These are phyloP conservation scores for Entomobrya proxima DNA, from an alignment of 2,888 invertebrate species.

Conservation along the genomic window DNA sequence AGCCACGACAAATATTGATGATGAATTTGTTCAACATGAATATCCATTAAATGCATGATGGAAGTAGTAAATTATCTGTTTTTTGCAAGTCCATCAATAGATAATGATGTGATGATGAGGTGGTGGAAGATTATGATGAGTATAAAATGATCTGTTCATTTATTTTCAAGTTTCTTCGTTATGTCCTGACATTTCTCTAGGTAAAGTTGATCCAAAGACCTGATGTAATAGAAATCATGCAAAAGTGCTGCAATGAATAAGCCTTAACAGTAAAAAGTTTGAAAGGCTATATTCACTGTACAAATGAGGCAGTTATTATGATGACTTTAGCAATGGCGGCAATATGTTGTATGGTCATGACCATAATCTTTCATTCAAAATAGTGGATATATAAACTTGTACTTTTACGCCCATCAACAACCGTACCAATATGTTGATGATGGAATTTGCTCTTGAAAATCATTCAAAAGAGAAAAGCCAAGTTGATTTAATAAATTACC, in stretches of 20 bases:
- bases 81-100: conserved; percentile 59
- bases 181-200: not conserved
- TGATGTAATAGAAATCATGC: too few relatives aligned
- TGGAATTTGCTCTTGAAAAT: not conserved
- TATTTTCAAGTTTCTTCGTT: conserved; percentile 23
- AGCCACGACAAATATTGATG: too few relatives aligned
- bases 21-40: conserved; percentile 10
- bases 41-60: conserved; percentile 7
- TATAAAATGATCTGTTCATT: conserved; percentile 59
- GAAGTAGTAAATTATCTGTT: conserved; percentile 15
- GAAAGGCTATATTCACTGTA: not conserved
- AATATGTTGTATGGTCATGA: not conserved
- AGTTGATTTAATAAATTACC: conserved; percentile 9
- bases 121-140: conserved; percentile 48
- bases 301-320: conserved; percentile 19
- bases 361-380: conserved; percentile 29
- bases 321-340: conserved; percentile 27
- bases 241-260: too few relatives aligned
- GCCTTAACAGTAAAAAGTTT: not conserved
- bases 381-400: too few relatives aligned
- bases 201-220: too few relatives aligned
- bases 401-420: too few relatives aligned
- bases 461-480: not conserved
- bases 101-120: conserved; percentile 58
- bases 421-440: too few relatives aligned